A percentile compares a stretch with the other conserved stretches of the same genome.
Evolutionary conservation across 2,888 invertebrate genomes (phyloP).

Genomic region (Brachylomia viminalis): DNA sequence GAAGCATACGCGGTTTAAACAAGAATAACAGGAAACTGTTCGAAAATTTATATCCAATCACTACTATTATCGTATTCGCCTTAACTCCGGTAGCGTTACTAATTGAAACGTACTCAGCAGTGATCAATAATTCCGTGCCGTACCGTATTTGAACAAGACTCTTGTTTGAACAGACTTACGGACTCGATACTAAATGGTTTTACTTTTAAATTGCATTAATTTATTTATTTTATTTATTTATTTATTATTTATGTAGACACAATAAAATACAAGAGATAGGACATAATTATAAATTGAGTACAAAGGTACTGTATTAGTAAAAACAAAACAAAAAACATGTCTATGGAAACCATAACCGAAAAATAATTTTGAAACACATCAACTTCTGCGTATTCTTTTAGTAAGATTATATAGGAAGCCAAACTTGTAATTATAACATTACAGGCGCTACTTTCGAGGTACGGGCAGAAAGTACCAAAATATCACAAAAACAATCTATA

Average conservation of each 20-base stretch:
- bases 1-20: not conserved
- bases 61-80: conserved; percentile 36
- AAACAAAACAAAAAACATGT: no score
- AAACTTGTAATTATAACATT: not conserved
- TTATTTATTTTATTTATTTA: no score
- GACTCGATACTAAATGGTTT: conserved; percentile 28
- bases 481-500: no score
- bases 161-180: conserved; percentile 39
- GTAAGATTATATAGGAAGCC: not conserved
- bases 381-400: no score
- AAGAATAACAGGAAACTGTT: not conserved
- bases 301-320: no score
- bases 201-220: not conserved
- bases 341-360: not conserved
- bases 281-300: no score
- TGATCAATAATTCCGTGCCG: conserved; percentile 64
- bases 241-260: no score
- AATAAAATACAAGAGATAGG: no score
- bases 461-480: no score
- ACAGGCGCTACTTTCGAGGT: no score
- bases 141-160: conserved; percentile 48
- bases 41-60: conserved; percentile 9
- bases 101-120: conserved; percentile 62
- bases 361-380: no score
- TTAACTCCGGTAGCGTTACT: conserved; percentile 54